A percentile compares a stretch with the other conserved stretches of the same genome.
Evolutionary conservation across 2,113 vertebrate species (phyloP).

Genomic region (Lucifuga dentata): DNA sequence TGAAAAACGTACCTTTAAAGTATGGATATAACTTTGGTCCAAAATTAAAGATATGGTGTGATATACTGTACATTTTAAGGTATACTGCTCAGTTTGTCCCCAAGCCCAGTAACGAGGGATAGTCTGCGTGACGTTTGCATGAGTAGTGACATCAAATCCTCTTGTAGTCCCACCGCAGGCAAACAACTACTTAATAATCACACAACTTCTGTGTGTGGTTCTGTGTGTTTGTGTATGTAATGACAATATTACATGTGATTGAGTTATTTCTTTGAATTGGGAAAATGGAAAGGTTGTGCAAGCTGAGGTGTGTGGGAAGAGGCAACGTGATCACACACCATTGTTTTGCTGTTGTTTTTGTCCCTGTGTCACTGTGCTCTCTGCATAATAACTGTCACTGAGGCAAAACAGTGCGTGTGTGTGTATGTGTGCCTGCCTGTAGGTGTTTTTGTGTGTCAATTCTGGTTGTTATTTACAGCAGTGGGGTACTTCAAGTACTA

Average conservation of each 20-base stretch:
- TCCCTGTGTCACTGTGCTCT: constrained; percentile 59
- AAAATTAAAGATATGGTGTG: too few relatives aligned
- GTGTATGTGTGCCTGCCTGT: not conserved
- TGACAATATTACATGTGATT: constrained; percentile 2
- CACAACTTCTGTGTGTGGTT: not conserved
- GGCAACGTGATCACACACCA: constrained; percentile 34
- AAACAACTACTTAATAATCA: constrained; percentile 44
- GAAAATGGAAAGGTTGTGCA: not conserved
- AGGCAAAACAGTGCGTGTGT: constrained; percentile 15
- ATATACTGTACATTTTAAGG: too few relatives aligned
- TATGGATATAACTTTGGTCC: too few relatives aligned
- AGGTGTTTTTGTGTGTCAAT: constrained; percentile 13
- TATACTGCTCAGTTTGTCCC: too few relatives aligned
- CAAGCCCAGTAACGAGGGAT: too few relatives aligned
- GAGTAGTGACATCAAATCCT: constrained; percentile 3
- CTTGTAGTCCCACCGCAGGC: constrained; percentile 16
- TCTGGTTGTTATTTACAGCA: constrained; percentile 50
- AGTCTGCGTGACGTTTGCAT: constrained; percentile 8
- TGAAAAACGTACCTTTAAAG: too few relatives aligned
- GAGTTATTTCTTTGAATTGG: constrained; percentile 53
- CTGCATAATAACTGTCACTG: constrained; percentile 50
- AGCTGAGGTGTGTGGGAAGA: constrained; percentile 5
- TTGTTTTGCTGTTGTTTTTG: constrained; percentile 76
- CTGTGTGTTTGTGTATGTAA: constrained; percentile 11
- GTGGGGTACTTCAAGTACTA: constrained; percentile 36